Evolutionary conservation across 2,797 vertebrate genomes (phyloP).

Genomic region (Rhinella marina): DNA sequence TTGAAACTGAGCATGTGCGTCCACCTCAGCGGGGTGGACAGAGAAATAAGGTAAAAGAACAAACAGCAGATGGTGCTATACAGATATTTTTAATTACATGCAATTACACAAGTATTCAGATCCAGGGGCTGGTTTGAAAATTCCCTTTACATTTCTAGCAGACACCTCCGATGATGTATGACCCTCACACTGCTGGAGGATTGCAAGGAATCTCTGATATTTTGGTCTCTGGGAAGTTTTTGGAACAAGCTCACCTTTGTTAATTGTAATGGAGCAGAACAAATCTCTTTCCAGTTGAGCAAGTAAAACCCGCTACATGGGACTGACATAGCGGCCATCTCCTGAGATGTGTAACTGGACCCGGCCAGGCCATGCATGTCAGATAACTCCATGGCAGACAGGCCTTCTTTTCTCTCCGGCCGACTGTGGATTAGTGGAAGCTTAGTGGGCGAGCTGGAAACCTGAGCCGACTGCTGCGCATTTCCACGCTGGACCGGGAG

Average conservation of each 20-base stretch:
- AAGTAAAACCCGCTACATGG: constrained; percentile 14
- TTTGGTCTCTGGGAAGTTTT: constrained; percentile 14
- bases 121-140: background rate
- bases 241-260: constrained; percentile 47
- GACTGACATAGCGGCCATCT: constrained; percentile 40
- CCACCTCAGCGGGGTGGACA: no score
- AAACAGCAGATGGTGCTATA: no score
- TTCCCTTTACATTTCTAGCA: background rate
- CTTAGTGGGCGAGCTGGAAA: constrained; percentile 47
- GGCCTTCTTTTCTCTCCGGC: constrained; percentile 28
- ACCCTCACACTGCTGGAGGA: background rate
- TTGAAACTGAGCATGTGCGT: no score
- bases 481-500: constrained; percentile 28
- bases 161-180: background rate
- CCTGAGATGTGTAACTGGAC: constrained; percentile 44
- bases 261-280: constrained; percentile 11
- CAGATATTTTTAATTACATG: no score
- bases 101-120: no score
- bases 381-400: constrained; percentile 25
- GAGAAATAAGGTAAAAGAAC: no score
- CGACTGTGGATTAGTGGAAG: constrained; percentile 2
- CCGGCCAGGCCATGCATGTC: background rate
- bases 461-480: constrained; percentile 10
- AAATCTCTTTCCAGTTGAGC: constrained; percentile 39
- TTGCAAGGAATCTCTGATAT: constrained; percentile 1